Base-by-base conservation (phyloP, 1,140 invertebrate species). In the Calliopsis andreniformis region DNA sequence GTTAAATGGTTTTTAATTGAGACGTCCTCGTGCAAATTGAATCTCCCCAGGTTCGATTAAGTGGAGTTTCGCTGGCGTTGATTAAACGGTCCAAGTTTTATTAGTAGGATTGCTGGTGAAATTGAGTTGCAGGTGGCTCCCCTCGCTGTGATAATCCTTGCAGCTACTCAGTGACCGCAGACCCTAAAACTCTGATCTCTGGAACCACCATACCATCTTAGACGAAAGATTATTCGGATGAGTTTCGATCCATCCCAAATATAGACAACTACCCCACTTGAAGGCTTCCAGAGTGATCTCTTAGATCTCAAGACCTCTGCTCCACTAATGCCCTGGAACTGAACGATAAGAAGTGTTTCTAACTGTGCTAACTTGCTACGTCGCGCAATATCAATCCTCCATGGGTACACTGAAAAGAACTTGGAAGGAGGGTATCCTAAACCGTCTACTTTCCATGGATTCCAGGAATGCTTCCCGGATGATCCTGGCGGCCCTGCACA, bases 391-490 rank as follows among this genome's bases (percentile, higher is more conserved):
- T 8, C 1, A 30, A 25, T 28, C 3, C 56, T 1, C n/a, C 14
- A 7, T 20, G 30, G 10, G 6, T 39, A 39, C 35, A 3, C 35
- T 39, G 35, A 39, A 10, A 39, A 39, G n/a, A n/a, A n/a, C n/a
- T n/a, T n/a, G n/a, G n/a, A n/a, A n/a, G 0, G 25, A 12, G n/a
- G 18, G 56, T 28, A 43, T n/a, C 35, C 18, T 7, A 2, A 42
- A 70, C 18, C 47, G 23, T 70, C 53, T 32, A 59, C 25, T 82
- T 80, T 72, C 73, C 64, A 58, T 35, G 28, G 35, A 51, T 81
- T 82, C 80, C 80, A 62, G 23, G 67, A 82, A 81, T 53, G 42
- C 78, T 77, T 47, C 66, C 28, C 43, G 72, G 53, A 61, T 58
- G 20, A 14, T 18, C 28, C 63, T 77, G 77, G 77, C 72, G 79